These are phyloP conservation scores for Whitmania pigra DNA, from an alignment of 1,140 invertebrate genomes.

Conservation along the genomic window DNA sequence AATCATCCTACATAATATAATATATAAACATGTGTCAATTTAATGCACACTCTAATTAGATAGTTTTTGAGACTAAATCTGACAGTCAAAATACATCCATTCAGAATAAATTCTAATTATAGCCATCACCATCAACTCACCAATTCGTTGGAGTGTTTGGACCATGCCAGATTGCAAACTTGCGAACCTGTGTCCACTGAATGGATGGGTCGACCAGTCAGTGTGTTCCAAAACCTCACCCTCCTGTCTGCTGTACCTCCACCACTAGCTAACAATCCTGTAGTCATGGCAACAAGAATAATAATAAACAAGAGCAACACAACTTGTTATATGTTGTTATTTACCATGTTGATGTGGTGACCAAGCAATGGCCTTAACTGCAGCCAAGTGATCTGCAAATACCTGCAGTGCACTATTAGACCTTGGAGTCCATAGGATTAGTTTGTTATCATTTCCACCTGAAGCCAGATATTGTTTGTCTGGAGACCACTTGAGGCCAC, in stretches of 20 bases:
- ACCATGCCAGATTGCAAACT: constrained; percentile 98
- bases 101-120: too few relatives aligned
- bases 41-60: too few relatives aligned
- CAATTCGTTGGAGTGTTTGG: constrained; percentile 91
- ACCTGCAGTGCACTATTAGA: constrained; percentile 55
- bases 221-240: constrained; percentile 88
- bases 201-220: constrained; percentile 95
- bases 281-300: neutral
- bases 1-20: too few relatives aligned
- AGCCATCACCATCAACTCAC: constrained; percentile 45
- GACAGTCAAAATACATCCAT: too few relatives aligned
- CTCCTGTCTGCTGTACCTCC: constrained; percentile 89
- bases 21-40: too few relatives aligned
- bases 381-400: constrained; percentile 92
- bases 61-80: too few relatives aligned
- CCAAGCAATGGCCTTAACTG: constrained; percentile 93
- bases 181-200: constrained; percentile 95
- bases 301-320: neutral
- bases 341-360: constrained; percentile 92
- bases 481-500: constrained; percentile 98
- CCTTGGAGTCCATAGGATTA: constrained; percentile 94
- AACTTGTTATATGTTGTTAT: neutral
- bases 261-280: constrained; percentile 71
- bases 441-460: constrained; percentile 94
- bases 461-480: constrained; percentile 95